These are phyloP conservation scores for Troides aeacus DNA, from an alignment of 2,888 invertebrate species.

Conservation along the genomic window DNA sequence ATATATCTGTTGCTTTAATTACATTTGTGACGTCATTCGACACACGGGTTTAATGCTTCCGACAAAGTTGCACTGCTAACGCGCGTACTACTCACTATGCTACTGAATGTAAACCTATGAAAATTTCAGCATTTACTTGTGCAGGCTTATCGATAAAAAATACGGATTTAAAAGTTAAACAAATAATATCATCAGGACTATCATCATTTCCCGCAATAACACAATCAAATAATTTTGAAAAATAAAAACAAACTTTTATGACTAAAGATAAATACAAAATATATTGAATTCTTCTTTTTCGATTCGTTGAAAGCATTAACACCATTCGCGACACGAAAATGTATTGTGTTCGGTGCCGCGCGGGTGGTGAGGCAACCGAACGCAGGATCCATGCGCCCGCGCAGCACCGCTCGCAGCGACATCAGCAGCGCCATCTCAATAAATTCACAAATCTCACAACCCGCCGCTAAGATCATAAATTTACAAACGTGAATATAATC, in stretches of 20 bases:
- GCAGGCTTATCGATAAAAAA: too few relatives aligned
- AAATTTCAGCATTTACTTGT: too few relatives aligned
- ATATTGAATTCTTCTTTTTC: background rate
- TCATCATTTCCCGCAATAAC: too few relatives aligned
- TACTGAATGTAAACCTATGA: background rate
- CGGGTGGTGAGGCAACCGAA: too few relatives aligned
- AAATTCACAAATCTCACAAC: slow-evolving; percentile 56
- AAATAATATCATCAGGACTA: too few relatives aligned
- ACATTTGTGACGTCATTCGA: slow-evolving; percentile 25
- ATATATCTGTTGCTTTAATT: slow-evolving; percentile 44
- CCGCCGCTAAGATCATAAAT: slow-evolving; percentile 45
- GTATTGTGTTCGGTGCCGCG: too few relatives aligned
- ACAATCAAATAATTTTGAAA: too few relatives aligned
- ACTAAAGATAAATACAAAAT: background rate
- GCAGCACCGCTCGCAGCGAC: background rate
- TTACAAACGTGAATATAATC: slow-evolving; percentile 36
- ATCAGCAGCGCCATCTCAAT: slow-evolving; percentile 25
- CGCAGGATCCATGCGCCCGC: too few relatives aligned
- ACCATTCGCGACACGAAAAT: background rate
- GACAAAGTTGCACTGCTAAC: background rate
- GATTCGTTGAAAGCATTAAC: slow-evolving; percentile 14
- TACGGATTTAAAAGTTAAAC: too few relatives aligned
- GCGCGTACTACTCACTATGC: background rate
- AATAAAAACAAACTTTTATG: too few relatives aligned
- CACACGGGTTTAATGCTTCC: slow-evolving; percentile 10